phyloP scores from a whole-genome alignment of 1,140 invertebrate genomes.

The Calliopsis andreniformis region DNA sequence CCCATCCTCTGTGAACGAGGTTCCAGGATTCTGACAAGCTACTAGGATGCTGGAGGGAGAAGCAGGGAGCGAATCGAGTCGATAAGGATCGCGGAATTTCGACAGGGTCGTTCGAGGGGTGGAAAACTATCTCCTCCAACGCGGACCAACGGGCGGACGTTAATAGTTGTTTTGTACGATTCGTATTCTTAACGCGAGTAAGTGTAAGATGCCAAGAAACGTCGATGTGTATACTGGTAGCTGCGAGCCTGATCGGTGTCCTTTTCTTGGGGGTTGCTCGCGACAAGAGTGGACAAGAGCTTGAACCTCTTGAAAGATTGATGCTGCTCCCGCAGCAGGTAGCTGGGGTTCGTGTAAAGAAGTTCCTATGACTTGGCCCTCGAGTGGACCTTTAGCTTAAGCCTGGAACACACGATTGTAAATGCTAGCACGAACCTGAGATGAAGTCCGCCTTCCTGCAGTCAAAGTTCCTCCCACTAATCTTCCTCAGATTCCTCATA shows the following conservation, averaged over 20 bases:
- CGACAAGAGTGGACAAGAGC: neutral
- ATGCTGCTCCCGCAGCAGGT: neutral
- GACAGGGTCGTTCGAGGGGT: neutral
- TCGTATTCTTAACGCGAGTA: conserved; percentile 71
- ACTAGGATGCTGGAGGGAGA: neutral
- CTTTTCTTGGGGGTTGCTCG: neutral
- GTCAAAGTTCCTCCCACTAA: too few species aligned
- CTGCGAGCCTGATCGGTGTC: neutral
- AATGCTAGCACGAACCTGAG: too few species aligned
- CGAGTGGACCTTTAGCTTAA: too few species aligned
- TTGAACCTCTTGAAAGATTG: too few species aligned
- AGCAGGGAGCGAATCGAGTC: neutral
- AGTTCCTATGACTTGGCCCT: neutral
- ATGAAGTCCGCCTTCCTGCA: too few species aligned
- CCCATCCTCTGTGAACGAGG: neutral
- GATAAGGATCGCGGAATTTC: conserved; percentile 1
- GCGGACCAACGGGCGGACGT: conserved; percentile 46
- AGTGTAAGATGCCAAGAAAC: conserved; percentile 61
- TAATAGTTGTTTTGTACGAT: conserved; percentile 74
- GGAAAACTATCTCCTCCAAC: neutral
- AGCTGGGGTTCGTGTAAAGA: neutral
- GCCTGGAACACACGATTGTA: too few species aligned
- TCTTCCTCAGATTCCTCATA: too few species aligned
- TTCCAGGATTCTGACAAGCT: neutral
- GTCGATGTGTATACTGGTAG: conserved; percentile 56